Base-by-base conservation (phyloP, 1,140 invertebrate species). In the Aphis craccivora region DNA sequence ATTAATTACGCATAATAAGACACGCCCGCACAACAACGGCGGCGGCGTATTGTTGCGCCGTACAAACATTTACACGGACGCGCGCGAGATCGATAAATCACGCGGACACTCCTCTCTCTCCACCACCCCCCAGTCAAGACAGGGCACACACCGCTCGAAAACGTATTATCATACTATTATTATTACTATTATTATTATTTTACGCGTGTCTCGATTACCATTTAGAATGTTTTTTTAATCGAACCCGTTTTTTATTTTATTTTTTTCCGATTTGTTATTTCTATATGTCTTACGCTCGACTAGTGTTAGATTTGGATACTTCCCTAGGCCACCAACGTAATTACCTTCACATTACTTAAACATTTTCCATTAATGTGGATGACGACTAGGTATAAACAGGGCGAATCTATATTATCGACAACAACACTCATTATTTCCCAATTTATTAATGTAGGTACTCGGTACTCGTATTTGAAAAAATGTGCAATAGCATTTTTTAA, bases 21-120 rank as follows among this genome's bases (percentile, higher is more conserved):
- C 91, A 93, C 91, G 91, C 91, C 91, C 91, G 91, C 30, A 81
- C 76, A 37, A 30, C 81, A 81, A 30, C 43, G 91, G 23, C 23
- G 90, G 40, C n/a, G 81, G 22, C 76, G 67, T 76, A 60, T 53
- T 76, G 60, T 91, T 67, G 60, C 60, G 30, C 60, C 90, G 90
- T 81, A 89, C 87, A 91, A 81, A 91, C 67, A 91, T 91, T 91
- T 91, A 91, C 90, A 86, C 48, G 76, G 76, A 51, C 91, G 91
- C 67, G 88, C 67, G 45, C 91, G 40, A 92, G 45, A 93, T 93
- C 91, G 91, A 93, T 93, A 93, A 93, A 93, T 93, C 91, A 93
- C 91, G 67, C 91, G 76, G 60, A 9, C 60, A 53, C 90, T 91
- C 90, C 90, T 40, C 90, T 40, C 90, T 40, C 25, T 22, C 83